A percentile compares a stretch with the other conserved stretches of the same genome.
phyloP scores from a whole-genome alignment of 2,113 vertebrate genomes.

The Nesoenas mayeri region DNA sequence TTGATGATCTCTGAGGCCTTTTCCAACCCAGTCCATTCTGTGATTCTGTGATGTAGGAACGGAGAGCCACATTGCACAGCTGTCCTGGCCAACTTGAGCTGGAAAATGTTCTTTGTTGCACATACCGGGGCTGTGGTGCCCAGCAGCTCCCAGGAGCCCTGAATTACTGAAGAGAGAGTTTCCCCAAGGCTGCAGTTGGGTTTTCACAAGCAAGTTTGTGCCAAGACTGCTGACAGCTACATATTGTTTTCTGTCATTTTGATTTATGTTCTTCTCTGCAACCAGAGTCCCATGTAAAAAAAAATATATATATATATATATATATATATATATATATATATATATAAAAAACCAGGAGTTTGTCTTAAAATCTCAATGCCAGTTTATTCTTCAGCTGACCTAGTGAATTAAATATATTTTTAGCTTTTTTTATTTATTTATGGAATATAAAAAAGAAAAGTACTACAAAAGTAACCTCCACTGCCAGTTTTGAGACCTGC shows the following conservation, averaged over 20 bases:
- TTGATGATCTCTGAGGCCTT: too few species aligned
- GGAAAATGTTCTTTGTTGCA: not conserved
- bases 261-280: conserved; percentile 36
- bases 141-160: not conserved
- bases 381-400: not conserved
- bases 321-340: too few species aligned
- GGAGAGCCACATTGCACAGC: not conserved
- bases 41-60: not conserved
- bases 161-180: not conserved
- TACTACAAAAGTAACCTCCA: not conserved
- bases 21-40: too few species aligned
- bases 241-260: conserved; percentile 49
- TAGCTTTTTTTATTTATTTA: not conserved
- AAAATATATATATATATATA: not conserved
- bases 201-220: not conserved
- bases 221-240: conserved; percentile 36
- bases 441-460: not conserved
- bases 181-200: conserved; percentile 3
- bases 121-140: not conserved
- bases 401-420: not conserved
- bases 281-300: not conserved
- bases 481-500: not conserved
- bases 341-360: not conserved
- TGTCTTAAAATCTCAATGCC: not conserved
- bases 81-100: not conserved